Evolutionary conservation across 2,113 vertebrate genomes (phyloP), one percentile per base, ranked within the genome.

Genomic region (Nerophis ophidion): DNA sequence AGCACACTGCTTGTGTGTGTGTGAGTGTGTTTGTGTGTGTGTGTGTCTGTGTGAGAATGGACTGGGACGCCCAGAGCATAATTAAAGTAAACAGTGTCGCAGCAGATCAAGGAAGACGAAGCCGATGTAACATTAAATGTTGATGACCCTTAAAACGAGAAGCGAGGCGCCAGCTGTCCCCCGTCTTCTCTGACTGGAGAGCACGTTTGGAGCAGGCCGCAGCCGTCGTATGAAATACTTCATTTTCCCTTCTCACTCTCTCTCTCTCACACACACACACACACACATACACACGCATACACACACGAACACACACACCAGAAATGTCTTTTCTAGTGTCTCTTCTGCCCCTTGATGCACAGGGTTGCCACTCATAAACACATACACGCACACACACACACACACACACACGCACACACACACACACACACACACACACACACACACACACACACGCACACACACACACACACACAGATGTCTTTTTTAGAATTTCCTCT

Each of bases 81-180:
- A 84, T 81, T 78, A n/a, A 72, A 86, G 77, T 84, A 81, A 81
- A 80, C 79, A 80, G 60, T 80, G 82, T 81, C 71, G 57, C 79
- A 78, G 74, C 58, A 78, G 84, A 83, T 81, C 77, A 80, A 76
- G 72, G 77, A 72, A 83, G 70, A 59, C 64, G 62, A 71, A 75
- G 72, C 77, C 77, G 79, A 86, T 85, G 79, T 82, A 72, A 61
- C 79, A 86, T 87, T 83, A 87, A 87, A 85, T 76, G 76, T 83
- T 87, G 77, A 84, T 84, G 83, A 86, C 81, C 84, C 81, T 78
- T 82, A 79, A 82, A 86, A 83, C 79, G 77, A 86, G 81, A 82
- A 86, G 81, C 78, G 76, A 86, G 80, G 78, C 52, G 46, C 62
- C 80, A 80, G 84, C 82, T 85, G 86, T 81, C 76, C 64, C 70